These are phyloP conservation scores for Stratiomys singularior DNA, from an alignment of 2,888 invertebrate genomes.

Conservation along the genomic window DNA sequence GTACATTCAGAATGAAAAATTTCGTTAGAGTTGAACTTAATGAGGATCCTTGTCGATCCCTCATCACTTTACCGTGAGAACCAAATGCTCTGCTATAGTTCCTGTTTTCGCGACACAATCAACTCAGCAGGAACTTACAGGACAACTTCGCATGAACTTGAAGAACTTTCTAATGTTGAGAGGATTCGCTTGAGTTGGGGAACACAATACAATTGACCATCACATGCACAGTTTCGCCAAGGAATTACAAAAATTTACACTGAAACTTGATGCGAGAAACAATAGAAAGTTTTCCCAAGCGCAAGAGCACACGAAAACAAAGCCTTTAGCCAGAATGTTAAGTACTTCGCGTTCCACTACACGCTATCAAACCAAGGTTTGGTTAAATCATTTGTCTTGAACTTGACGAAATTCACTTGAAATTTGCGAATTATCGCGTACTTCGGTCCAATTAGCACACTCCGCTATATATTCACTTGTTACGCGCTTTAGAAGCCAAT, in stretches of 20 bases:
- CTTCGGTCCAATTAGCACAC: conserved; percentile 16
- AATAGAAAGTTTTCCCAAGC: neutral
- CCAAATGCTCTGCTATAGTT: neutral
- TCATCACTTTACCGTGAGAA: conserved; percentile 50
- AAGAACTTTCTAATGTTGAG: neutral
- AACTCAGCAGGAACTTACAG: neutral
- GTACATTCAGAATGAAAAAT: conserved; percentile 63
- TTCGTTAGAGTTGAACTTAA: conserved; percentile 62
- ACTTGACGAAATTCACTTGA: conserved; percentile 1
- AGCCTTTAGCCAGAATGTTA: conserved; percentile 43
- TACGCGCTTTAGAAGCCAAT: neutral
- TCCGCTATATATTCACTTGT: neutral
- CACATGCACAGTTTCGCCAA: neutral
- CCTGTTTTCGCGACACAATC: neutral
- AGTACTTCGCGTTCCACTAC: conserved; percentile 56
- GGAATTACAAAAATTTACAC: neutral
- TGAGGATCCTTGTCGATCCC: conserved; percentile 61
- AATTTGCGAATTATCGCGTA: neutral
- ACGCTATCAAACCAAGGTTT: neutral
- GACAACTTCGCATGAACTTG: neutral
- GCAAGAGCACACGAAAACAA: neutral
- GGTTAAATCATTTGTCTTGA: neutral
- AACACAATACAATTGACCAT: neutral
- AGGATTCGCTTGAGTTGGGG: too few relatives aligned
- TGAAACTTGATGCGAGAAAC: neutral